A percentile compares a stretch with the other conserved stretches of the same genome.
Evolutionary conservation across 2,797 vertebrate genomes (phyloP).

Genomic region (Lerista edwardsae): DNA sequence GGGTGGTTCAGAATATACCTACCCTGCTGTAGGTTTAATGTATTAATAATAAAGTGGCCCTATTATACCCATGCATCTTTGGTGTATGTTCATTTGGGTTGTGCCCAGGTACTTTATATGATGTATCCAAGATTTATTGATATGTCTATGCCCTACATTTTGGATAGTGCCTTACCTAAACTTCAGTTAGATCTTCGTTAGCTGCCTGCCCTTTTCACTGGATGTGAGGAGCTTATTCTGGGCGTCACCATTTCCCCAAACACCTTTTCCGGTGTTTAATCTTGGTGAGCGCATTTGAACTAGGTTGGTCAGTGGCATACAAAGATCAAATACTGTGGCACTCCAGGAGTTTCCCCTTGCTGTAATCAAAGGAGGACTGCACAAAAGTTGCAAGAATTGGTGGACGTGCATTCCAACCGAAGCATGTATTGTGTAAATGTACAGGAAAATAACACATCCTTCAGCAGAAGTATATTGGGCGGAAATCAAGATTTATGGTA

Average conservation of each 20-base stretch:
- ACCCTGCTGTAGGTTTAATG: too few species aligned
- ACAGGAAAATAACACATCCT: neutral
- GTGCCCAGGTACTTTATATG: too few species aligned
- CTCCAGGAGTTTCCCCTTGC: constrained; percentile 11
- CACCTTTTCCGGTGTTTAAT: neutral
- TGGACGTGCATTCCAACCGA: constrained; percentile 7
- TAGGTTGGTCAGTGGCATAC: neutral
- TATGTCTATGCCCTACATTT: too few species aligned
- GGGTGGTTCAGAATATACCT: too few species aligned
- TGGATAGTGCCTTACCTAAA: too few species aligned
- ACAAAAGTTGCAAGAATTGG: constrained; percentile 10
- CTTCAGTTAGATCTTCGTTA: neutral
- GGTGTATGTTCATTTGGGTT: too few species aligned
- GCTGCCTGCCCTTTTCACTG: neutral
- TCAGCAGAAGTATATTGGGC: neutral
- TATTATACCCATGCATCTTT: too few species aligned
- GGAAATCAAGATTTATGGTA: rapidly evolving
- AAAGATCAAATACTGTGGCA: neutral
- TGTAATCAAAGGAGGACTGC: neutral
- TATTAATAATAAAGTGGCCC: too few species aligned
- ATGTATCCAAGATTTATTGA: too few species aligned
- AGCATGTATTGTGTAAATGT: neutral
- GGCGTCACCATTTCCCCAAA: neutral
- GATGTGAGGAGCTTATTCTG: neutral
- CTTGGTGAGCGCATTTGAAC: neutral